A percentile compares a stretch with the other conserved stretches of the same genome.
These are phyloP conservation scores for Synodontis membranacea DNA, from an alignment of 2,113 vertebrate genomes.

Conservation along the genomic window DNA sequence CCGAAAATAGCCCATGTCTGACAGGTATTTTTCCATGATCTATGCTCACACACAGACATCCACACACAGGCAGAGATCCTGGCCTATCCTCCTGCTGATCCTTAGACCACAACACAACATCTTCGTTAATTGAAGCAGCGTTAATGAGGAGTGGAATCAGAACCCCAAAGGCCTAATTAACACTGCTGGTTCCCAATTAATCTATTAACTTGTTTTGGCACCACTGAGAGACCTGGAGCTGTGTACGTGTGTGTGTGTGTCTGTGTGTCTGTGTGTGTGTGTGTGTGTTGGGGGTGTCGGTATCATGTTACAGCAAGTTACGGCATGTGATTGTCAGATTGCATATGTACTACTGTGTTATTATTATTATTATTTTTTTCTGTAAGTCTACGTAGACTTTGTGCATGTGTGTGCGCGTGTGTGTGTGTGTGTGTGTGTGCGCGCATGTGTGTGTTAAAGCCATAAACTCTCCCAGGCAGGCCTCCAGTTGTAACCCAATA, in stretches of 20 bases:
- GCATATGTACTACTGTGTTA: constrained; percentile 27
- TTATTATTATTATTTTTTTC: not conserved
- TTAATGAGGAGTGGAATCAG: constrained; percentile 89
- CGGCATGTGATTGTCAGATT: constrained; percentile 36
- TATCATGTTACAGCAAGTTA: constrained; percentile 36
- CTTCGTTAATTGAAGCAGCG: constrained; percentile 78
- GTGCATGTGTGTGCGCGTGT: not conserved
- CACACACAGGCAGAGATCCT: constrained; percentile 29
- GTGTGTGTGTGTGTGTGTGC: not conserved
- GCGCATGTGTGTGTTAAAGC: not conserved
- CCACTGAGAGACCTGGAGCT: constrained; percentile 80
- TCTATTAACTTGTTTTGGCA: constrained; percentile 93
- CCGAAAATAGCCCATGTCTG: not conserved
- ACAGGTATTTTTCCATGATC: not conserved
- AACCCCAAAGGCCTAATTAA: constrained; percentile 97
- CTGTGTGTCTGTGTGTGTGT: not conserved
- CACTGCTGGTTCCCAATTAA: constrained; percentile 96
- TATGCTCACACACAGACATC: constrained; percentile 1
- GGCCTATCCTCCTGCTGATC: constrained; percentile 77
- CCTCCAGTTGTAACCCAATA: constrained; percentile 31
- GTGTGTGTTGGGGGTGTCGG: constrained; percentile 5
- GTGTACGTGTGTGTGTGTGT: constrained; percentile 15
- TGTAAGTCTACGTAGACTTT: not conserved
- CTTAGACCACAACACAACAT: constrained; percentile 79
- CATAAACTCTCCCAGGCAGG: not conserved